phyloP scores from a whole-genome alignment of 1,140 invertebrate genomes.

The Diabrotica virgifera region DNA sequence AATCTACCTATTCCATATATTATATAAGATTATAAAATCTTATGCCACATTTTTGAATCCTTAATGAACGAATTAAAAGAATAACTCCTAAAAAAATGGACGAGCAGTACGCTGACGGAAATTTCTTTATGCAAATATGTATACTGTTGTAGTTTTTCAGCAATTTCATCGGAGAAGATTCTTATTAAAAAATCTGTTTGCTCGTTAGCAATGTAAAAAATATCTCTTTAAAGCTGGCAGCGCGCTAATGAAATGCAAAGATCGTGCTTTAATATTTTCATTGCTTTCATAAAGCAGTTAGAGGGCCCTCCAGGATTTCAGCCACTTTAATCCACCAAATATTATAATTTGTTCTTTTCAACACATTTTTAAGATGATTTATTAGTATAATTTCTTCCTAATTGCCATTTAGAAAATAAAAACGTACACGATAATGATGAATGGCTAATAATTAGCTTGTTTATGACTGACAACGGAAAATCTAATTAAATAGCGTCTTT shows the following conservation, averaged over 20 bases:
- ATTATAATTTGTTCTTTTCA: conserved; percentile 13
- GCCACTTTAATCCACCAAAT: conserved; percentile 17
- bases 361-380: conserved; percentile 8
- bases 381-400: conserved; percentile 3
- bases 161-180: conserved; percentile 8
- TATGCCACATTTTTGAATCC: too few species aligned
- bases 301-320: conserved; percentile 10
- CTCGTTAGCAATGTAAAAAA: conserved; percentile 33
- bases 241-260: conserved; percentile 31
- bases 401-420: neutral
- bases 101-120: neutral
- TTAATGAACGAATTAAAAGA: too few species aligned
- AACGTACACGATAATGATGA: neutral
- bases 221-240: conserved; percentile 20
- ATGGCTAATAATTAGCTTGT: neutral
- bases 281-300: conserved; percentile 22
- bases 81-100: neutral
- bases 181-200: conserved; percentile 33
- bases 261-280: conserved; percentile 24
- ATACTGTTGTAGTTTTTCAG: neutral
- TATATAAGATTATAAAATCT: too few species aligned
- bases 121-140: neutral
- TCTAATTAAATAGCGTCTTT: conserved; percentile 1
- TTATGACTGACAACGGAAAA: neutral
- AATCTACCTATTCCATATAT: too few species aligned